Evolutionary conservation across 23 tunicate genomes (phyloP).

Genomic region (Halocynthia aurantium): DNA sequence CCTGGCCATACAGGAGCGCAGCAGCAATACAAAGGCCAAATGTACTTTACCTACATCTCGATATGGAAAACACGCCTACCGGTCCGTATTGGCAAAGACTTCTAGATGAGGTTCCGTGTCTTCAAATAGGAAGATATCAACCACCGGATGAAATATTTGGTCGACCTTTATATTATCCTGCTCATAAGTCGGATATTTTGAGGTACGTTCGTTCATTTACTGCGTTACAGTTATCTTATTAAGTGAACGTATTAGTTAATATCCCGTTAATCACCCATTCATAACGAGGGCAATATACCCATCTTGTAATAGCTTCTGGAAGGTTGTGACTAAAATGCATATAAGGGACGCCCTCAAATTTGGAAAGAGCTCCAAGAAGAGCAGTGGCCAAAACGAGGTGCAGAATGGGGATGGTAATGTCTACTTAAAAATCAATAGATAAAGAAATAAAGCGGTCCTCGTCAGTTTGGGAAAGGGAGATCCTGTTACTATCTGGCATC

Average conservation of each 20-base stretch:
- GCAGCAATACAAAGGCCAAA: conserved; percentile 6
- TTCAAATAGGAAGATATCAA: background rate
- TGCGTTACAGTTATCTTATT: background rate
- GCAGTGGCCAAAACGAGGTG: too few relatives aligned
- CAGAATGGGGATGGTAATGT: too few relatives aligned
- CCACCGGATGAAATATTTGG: background rate
- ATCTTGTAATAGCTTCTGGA: too few relatives aligned
- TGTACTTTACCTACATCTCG: background rate
- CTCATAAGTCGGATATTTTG: conserved; percentile 10
- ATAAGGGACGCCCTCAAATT: too few relatives aligned
- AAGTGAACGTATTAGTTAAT: background rate
- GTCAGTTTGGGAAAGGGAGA: too few relatives aligned
- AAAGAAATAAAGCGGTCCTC: too few relatives aligned
- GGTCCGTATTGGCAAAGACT: conserved; percentile 22
- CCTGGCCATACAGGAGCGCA: background rate
- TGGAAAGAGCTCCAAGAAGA: too few relatives aligned
- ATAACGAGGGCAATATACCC: too few relatives aligned
- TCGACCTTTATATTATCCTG: background rate
- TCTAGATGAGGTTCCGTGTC: conserved; percentile 10
- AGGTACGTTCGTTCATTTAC: background rate
- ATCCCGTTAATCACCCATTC: too few relatives aligned
- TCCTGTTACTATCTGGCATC: too few relatives aligned
- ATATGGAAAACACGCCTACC: conserved; percentile 2
- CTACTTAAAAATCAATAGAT: too few relatives aligned
- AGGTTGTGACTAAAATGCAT: too few relatives aligned